These are phyloP conservation scores for Sterrhoptilus dennistouni DNA, from an alignment of 2,113 vertebrate species.

Conservation along the genomic window DNA sequence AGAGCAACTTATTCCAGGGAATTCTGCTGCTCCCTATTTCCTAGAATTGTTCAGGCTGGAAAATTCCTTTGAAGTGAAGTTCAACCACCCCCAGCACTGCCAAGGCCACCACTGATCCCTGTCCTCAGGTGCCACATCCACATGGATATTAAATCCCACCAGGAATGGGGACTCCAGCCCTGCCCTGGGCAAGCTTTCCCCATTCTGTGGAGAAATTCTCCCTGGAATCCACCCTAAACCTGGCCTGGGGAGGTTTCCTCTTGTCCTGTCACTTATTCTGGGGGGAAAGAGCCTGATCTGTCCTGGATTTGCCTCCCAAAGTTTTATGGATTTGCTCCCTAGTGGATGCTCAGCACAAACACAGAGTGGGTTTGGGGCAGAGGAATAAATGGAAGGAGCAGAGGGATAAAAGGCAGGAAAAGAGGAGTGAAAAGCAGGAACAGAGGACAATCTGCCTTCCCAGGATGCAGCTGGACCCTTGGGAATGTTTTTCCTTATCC, in stretches of 20 bases:
- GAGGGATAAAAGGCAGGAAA: background rate
- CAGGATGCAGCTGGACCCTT: accelerated
- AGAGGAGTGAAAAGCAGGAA: background rate
- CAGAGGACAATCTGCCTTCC: background rate
- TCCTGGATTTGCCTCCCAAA: background rate
- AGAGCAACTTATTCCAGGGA: background rate
- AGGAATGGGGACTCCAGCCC: background rate
- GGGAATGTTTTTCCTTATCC: background rate
- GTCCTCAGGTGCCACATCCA: background rate
- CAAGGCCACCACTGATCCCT: background rate
- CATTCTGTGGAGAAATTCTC: background rate
- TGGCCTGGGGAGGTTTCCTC: background rate
- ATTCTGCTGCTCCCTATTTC: background rate
- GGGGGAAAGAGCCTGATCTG: background rate
- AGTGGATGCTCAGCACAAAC: background rate
- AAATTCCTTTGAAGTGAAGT: background rate
- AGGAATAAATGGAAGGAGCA: background rate
- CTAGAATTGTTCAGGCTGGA: background rate
- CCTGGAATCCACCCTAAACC: background rate
- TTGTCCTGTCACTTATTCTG: background rate
- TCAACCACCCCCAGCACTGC: background rate
- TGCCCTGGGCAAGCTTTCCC: background rate
- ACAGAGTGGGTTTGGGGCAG: accelerated
- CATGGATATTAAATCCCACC: background rate
- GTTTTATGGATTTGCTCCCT: background rate